These are phyloP conservation scores for Pyrocephalus nanus DNA, from an alignment of 2,797 vertebrate genomes.

Conservation along the genomic window DNA sequence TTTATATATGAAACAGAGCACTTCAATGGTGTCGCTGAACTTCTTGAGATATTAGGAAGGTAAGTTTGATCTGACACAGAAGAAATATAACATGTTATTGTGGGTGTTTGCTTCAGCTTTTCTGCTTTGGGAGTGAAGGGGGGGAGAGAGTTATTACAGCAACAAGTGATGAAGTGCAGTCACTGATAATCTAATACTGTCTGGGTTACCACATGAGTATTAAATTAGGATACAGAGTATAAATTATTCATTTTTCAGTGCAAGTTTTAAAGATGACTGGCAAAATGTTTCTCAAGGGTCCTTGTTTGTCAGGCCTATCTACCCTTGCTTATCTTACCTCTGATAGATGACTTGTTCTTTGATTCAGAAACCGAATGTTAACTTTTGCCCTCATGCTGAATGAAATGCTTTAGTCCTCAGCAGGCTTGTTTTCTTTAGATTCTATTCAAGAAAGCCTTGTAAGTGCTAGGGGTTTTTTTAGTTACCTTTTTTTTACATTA, in stretches of 20 bases:
- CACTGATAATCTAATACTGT: background rate
- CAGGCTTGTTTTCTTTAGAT: background rate
- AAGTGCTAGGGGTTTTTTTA: background rate
- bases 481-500: background rate
- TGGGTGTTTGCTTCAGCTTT: slow-evolving; percentile 15
- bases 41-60: slow-evolving; percentile 98
- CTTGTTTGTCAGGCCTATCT: background rate
- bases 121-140: background rate
- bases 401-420: background rate
- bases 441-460: background rate
- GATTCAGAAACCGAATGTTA: background rate
- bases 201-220: background rate
- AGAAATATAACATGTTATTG: background rate
- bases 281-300: background rate
- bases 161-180: background rate
- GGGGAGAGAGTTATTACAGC: background rate
- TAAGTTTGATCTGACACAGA: slow-evolving; percentile 56
- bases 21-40: slow-evolving; percentile 96
- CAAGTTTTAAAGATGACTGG: background rate
- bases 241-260: background rate
- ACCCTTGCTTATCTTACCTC: background rate
- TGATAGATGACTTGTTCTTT: background rate
- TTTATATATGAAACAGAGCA: slow-evolving; percentile 99
- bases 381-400: background rate
- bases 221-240: background rate